Base-by-base conservation (phyloP, 1,140 invertebrate species). In the Cherax quadricarinatus region DNA sequence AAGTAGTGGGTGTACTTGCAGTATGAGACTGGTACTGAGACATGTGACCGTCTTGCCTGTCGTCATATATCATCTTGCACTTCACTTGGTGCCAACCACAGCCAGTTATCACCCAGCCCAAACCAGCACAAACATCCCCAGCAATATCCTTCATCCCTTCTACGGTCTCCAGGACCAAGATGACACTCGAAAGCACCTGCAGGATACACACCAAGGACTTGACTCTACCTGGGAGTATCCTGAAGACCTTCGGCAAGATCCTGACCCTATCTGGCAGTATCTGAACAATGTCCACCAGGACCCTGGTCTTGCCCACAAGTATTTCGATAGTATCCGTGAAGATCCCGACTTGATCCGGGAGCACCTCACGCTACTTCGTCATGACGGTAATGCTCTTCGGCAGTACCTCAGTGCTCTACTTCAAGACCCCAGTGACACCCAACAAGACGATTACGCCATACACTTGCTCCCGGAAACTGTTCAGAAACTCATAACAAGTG, bases 21-120 rank as follows among this genome's bases (percentile, higher is more conserved):
- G 30, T 41, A 85, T 85, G 83, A 85, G 60, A 53, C 0, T 85
- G 60, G 83, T 66, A 14, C 14, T 48, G 41, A 24, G 83, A 41
- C 70, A 62, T 85, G 83, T 85, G 83, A 14, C n/a, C 14, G 24
- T 85, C 30, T 10, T 85, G 24, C 83, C 83, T 9, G 60, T 66
- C 83, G 83, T 66, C 57, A 75, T 30, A 5, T 9, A 9, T 4
- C n/a, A 24, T 0, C 1, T 24, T 24, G n/a, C 30, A 6, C 62
- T 85, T 12, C 83, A 70, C 60, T 57, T 85, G 24, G 30, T 62
- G 12, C 83, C 57, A 10, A 16, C 18, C 18, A 30, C 81, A 9
- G 62, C 60, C 30, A 14, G 24, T 30, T 4, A 41, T 30, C 12
- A 48, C 24, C 83, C 4, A n/a, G 24, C 24, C 2, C 3, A 49